Evolutionary conservation across 64 coral and sea anemone genomes (phyloP).

Genomic region (Actinia equina): DNA sequence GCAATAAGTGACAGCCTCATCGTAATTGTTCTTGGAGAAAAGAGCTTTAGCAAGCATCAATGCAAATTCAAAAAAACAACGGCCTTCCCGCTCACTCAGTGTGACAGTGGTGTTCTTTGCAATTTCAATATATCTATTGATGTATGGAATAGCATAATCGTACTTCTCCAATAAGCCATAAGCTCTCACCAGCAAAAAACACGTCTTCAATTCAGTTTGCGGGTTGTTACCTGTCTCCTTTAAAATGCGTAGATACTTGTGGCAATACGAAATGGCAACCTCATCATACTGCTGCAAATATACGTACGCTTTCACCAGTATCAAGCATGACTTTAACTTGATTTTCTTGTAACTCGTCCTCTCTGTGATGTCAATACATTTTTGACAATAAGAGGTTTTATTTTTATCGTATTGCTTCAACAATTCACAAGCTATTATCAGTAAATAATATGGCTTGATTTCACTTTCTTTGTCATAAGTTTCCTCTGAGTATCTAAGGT

Average conservation of each 20-base stretch:
- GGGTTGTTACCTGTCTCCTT: neutral
- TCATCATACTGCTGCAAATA: neutral
- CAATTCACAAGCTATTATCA: neutral
- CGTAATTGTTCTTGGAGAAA: neutral
- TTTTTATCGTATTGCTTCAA: neutral
- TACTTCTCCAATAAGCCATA: neutral
- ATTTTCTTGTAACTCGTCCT: neutral
- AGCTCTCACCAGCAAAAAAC: neutral
- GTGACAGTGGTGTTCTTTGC: neutral
- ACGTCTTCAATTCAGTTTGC: neutral
- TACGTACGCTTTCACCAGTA: neutral
- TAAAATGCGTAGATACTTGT: neutral
- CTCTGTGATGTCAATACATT: neutral
- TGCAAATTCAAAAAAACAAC: neutral
- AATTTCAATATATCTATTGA: neutral
- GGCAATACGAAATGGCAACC: neutral
- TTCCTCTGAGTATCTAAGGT: neutral
- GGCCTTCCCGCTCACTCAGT: neutral
- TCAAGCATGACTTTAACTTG: neutral
- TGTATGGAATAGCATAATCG: neutral
- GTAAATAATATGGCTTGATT: neutral
- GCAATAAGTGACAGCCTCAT: neutral
- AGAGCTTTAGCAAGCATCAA: neutral
- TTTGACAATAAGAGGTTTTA: neutral
- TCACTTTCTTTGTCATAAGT: neutral